Percentiles rank a stretch among this genome's conserved stretches.
Conservation (phyloP, 2,797 vertebrate genomes). For the Ctenopoma multispine region DNA sequence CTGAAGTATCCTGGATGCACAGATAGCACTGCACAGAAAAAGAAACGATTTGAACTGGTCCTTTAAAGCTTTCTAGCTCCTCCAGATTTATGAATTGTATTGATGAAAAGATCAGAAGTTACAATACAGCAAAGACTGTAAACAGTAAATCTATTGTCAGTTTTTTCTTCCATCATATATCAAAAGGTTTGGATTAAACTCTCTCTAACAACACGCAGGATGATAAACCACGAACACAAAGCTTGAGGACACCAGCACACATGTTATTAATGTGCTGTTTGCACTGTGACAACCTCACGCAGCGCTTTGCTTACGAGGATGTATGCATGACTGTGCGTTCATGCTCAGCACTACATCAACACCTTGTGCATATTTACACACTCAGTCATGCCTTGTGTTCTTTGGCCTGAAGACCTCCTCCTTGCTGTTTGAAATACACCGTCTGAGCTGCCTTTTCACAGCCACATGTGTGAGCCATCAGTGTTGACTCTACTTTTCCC, state of each 20-base stretch:
- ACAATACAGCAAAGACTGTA: neutral
- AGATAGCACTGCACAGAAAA: neutral
- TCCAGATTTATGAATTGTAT: neutral
- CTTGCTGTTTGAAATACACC: constrained; percentile 65
- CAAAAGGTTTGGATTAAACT: constrained; percentile 28
- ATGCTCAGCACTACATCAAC: constrained; percentile 63
- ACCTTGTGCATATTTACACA: constrained; percentile 71
- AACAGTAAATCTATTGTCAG: constrained; percentile 4
- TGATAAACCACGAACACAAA: constrained; percentile 33
- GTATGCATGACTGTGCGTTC: constrained; percentile 45
- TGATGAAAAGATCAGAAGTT: constrained; percentile 7
- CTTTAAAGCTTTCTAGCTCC: too few species aligned
- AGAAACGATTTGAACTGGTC: too few species aligned
- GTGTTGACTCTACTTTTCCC: constrained; percentile 55
- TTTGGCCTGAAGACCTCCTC: constrained; percentile 57
- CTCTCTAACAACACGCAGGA: constrained; percentile 10
- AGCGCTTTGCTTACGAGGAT: constrained; percentile 39
- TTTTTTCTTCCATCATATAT: neutral
- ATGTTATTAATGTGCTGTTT: constrained; percentile 47
- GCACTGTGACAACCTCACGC: constrained; percentile 34
- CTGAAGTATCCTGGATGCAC: constrained; percentile 8
- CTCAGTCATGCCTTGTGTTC: constrained; percentile 64
- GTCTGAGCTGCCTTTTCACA: constrained; percentile 55
- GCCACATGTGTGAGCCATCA: constrained; percentile 78
- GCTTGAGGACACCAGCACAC: constrained; percentile 35